Base-by-base conservation (phyloP, 2,797 vertebrate genomes). In the Rhinichthys osculus region DNA sequence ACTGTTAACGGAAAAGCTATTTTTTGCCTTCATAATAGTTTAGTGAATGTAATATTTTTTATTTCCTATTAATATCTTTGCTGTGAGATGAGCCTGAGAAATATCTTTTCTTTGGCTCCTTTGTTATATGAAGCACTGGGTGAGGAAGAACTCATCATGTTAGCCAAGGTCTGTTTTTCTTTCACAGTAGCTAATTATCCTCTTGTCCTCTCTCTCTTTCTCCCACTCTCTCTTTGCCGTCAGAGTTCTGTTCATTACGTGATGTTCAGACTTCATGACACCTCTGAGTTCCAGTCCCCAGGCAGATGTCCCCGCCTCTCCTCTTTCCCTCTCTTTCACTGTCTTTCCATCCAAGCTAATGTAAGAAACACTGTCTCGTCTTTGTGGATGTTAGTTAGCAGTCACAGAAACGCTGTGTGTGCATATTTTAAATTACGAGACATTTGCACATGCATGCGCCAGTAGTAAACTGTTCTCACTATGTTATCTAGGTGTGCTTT, bases 241-340 rank as follows among this genome's bases (percentile, higher is more conserved):
- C 71, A 71, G 52, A 85, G 47, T 81, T 83, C 73, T 62, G 74
- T 78, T 70, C 52, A 23, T 71, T 83, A 78, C 59, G 72, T 83
- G 81, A 83, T 78, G 50, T 83, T 87, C 76, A 80, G 81, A 79
- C 86, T 79, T 80, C 72, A 50, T 87, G 82, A 79, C 86, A 84
- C 82, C 76, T 87, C 81, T 73, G 52, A 83, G 52, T 59, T 84
- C 47, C 54, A 73, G 73, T 86, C 80, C 81, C 74, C 30, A 71
- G 85, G 73, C 84, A 85, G 54, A 85, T 72, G 40, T 35, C 54
- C 50, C 57, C 54, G 3, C 50, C 40, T 66, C 52, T 30, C 54
- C 64, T 70, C 52, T 44, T 57, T 44, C 47, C 3, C 47, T 70
- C 71, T 77, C 19, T 47, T 27, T 57, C 33, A 42, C 59, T 57